Evolutionary conservation across 2,113 vertebrate genomes (phyloP).

Genomic region (Neogobius melanostomus): DNA sequence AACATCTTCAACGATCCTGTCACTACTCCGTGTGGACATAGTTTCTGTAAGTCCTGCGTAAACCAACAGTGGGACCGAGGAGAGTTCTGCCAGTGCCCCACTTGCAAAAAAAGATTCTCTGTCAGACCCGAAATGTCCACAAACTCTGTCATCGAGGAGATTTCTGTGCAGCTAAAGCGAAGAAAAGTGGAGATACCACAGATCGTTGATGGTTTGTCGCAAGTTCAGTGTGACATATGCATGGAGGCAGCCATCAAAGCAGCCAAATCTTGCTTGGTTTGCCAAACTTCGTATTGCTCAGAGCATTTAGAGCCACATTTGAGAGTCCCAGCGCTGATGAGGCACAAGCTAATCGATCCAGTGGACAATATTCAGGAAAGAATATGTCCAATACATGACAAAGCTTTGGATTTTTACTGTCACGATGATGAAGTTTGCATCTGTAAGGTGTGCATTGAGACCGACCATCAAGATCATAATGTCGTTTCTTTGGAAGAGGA

Average conservation of each 20-base stretch:
- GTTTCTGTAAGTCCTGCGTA: slow-evolving; percentile 71
- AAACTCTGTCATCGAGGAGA: slow-evolving; percentile 64
- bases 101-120: slow-evolving; percentile 64
- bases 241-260: slow-evolving; percentile 43
- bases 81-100: slow-evolving; percentile 64
- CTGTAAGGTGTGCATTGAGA: slow-evolving; percentile 67
- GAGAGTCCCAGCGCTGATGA: slow-evolving; percentile 46
- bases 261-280: slow-evolving; percentile 68
- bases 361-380: slow-evolving; percentile 65
- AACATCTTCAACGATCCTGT: slow-evolving; percentile 56
- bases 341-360: slow-evolving; percentile 70
- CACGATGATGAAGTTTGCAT: slow-evolving; percentile 60
- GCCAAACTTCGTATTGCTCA: slow-evolving; percentile 69
- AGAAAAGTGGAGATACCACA: slow-evolving; percentile 7
- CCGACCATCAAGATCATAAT: slow-evolving; percentile 64
- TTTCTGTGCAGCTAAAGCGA: slow-evolving; percentile 59
- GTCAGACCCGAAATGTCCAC: slow-evolving; percentile 52
- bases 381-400: slow-evolving; percentile 65
- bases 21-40: slow-evolving; percentile 58
- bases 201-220: neutral
- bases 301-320: slow-evolving; percentile 70
- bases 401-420: slow-evolving; percentile 67
- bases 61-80: slow-evolving; percentile 58
- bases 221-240: slow-evolving; percentile 71
- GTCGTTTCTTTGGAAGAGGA: slow-evolving; percentile 63